A percentile compares a stretch with the other conserved stretches of the same genome.
phyloP scores from a whole-genome alignment of 2,888 invertebrate genomes.

The Melanotus villosus region DNA sequence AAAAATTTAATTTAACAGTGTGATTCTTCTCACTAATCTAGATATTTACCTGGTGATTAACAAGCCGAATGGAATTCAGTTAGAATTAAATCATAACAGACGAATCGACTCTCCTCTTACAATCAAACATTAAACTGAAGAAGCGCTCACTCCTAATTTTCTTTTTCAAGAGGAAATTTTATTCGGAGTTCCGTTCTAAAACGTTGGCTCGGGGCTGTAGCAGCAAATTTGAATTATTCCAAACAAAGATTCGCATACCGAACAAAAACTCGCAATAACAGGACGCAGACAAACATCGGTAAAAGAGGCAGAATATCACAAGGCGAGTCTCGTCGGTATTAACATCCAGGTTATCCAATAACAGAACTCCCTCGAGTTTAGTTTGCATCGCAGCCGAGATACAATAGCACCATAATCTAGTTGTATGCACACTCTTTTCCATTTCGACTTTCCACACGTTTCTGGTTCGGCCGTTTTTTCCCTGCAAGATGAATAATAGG shows the following conservation, averaged over 20 bases:
- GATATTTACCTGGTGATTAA: too few species aligned
- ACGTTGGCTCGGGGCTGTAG: constrained; percentile 1
- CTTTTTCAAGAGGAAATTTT: constrained; percentile 1
- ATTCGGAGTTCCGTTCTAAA: neutral
- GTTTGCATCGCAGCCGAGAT: constrained; percentile 60
- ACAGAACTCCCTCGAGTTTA: constrained; percentile 60
- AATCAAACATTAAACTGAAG: neutral
- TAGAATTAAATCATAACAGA: too few species aligned
- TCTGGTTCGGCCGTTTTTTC: constrained; percentile 13
- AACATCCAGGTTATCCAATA: constrained; percentile 61
- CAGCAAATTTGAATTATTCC: constrained; percentile 29
- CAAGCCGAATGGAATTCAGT: neutral
- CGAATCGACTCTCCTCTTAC: too few species aligned
- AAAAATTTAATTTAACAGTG: too few species aligned
- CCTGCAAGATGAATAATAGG: neutral
- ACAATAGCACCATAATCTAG: constrained; percentile 62
- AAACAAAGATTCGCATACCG: constrained; percentile 30
- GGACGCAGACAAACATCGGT: constrained; percentile 46
- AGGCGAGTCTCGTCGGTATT: constrained; percentile 56
- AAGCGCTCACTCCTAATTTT: neutral
- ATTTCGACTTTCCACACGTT: constrained; percentile 46
- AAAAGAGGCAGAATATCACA: constrained; percentile 41
- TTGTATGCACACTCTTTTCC: constrained; percentile 57
- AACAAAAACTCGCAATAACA: constrained; percentile 44
- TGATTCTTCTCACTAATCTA: too few species aligned